Evolutionary conservation across 2,113 vertebrate genomes (phyloP), one percentile per base, ranked within the genome.

Genomic region (Gavialis gangeticus): DNA sequence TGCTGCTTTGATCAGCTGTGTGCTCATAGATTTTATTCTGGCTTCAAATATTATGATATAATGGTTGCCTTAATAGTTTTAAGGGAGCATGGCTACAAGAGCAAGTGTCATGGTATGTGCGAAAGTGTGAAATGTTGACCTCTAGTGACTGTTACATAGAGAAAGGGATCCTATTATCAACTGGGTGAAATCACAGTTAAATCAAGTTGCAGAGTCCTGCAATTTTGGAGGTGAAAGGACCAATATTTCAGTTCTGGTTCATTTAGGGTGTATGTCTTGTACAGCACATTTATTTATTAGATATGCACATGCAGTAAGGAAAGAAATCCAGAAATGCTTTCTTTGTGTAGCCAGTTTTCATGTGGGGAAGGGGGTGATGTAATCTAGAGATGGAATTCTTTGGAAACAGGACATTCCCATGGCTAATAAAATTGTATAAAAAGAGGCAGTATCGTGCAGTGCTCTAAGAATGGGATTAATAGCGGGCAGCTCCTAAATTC

Each of bases 401-500:
- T 16, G 34, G 3, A 73, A 6, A 79, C 24, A 46, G 34, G 59
- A 79, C 37, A 46, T 46, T 34, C 37, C 19, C 59, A 11, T 25
- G 55, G 1, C 24, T 79, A 96, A 95, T 96, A 94, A 94, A 94
- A 93, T 95, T 93, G 80, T 97, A 66, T 84, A 93, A 91, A 92
- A 96, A 92, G 82, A 93, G 59, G 15, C 71, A 84, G 78, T 94
- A 81, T 88, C 66, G 89, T 87, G 85, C 80, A 82, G 66, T 96
- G 92, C 91, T 96, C 12, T 0, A 96, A 95, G 88, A 84, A 13
- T 21, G 88, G 62, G 92, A 83, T 94, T 71, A 71, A 46, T 79
- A 93, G 94, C 92, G 92, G 96, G 71, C 56, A 96, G 69, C 85
- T 96, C 87, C 89, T 94, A 91, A 96, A 96, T 97, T 96, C 95